Conservation (phyloP, 2,888 invertebrate genomes). For the Scrobipalpa atriplicella region DNA sequence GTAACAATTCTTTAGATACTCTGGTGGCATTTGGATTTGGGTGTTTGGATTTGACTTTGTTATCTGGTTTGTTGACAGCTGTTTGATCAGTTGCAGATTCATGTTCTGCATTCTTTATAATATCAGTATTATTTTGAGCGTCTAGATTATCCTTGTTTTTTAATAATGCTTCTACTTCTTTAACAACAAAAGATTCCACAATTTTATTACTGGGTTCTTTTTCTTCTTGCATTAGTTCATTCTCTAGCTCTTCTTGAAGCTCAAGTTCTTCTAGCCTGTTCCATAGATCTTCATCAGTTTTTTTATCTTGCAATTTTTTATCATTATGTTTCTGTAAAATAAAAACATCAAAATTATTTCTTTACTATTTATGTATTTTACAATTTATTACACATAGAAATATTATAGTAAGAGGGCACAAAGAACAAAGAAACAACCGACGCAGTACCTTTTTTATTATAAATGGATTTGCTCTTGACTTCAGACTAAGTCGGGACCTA, state of each 20-base stretch:
- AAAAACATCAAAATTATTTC: not conserved
- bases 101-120: not conserved
- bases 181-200: conserved; percentile 41
- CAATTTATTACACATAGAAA: too few species aligned
- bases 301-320: conserved; percentile 33
- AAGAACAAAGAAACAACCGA: too few species aligned
- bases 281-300: conserved; percentile 69
- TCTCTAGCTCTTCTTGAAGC: conserved; percentile 83
- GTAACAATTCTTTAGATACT: conserved; percentile 47
- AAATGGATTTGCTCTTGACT: too few species aligned
- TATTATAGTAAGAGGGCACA: too few species aligned
- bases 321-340: not conserved
- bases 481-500: too few species aligned
- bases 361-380: too few species aligned
- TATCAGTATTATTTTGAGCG: not conserved
- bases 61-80: conserved; percentile 26
- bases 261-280: conserved; percentile 84
- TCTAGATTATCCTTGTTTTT: conserved; percentile 9
- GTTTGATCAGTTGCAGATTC: not conserved
- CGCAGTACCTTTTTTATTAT: too few species aligned
- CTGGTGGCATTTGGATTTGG: not conserved
- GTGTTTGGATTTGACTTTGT: conserved; percentile 6
- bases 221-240: conserved; percentile 54
- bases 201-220: conserved; percentile 36
- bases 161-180: conserved; percentile 36